Evolutionary conservation across 1,140 invertebrate species (phyloP), one percentile per base, ranked within the genome.

Genomic region (Scaptomyza graminum): DNA sequence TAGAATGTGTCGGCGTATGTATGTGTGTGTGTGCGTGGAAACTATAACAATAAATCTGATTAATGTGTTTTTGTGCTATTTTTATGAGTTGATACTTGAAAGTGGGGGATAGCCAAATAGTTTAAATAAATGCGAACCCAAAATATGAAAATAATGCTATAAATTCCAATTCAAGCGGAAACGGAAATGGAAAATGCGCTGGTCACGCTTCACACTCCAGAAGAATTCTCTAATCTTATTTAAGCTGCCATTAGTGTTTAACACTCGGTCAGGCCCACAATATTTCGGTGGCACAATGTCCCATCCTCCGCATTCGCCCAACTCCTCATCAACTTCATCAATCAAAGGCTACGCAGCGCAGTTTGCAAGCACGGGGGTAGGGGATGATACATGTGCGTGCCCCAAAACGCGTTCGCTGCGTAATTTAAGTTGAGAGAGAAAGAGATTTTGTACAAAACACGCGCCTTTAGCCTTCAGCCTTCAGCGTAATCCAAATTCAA

Each of bases 161-260:
- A 87, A 87, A 85, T 85, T 71, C 51, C 78, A 81, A 78, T 87
- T 63, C 37, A 22, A 51, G 16, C 41, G 64, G 18, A 43, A 31
- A 39, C 66, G 65, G 69, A 80, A 61, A 69, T 74, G 63, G 68
- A 69, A 87, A 82, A 82, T 85, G 74, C 70, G 71, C 66, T 82
- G 83, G 82, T 78, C 82, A 87, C 78, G 82, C 70, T 75, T 61
- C 39, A 50, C 51, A 57, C 50, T 15, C 52, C 47, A 1, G 25
- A 16, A 9, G 18, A 47, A 25, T 37, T 74, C 67, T 75, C 66
- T 85, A 87, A 85, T 87, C 82, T 85, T 82, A 85, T 87, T 87
- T 82, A 87, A 87, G 82, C 82, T 85, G 63, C 82, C 82, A 87
- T 85, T 87, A 85, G 82, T 78, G 82, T 82, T 85, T 87, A 85